Conservation (phyloP, 2,888 invertebrate genomes). For the Pristionchus fissidentatus region DNA sequence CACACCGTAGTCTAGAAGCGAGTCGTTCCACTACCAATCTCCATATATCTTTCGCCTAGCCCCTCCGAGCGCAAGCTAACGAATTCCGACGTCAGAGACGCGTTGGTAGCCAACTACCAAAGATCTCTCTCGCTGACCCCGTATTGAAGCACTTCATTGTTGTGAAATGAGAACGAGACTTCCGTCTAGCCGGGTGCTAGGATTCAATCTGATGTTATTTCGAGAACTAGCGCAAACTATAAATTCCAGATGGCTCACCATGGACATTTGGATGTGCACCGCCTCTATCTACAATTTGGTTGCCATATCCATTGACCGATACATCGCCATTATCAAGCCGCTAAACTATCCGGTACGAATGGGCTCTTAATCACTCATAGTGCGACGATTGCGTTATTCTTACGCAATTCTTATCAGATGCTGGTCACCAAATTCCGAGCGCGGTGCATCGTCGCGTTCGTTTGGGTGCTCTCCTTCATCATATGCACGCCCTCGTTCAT, state of each 20-base stretch:
- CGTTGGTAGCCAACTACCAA: constrained; percentile 10
- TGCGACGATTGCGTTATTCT: neutral
- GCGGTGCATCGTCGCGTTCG: constrained; percentile 79
- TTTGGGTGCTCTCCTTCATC: constrained; percentile 95
- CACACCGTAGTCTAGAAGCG: neutral
- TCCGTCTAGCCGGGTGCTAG: neutral
- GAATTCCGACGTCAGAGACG: constrained; percentile 19
- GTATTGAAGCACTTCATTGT: constrained; percentile 19
- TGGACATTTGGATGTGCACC: constrained; percentile 99
- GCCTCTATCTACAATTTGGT: constrained; percentile 95
- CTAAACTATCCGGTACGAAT: constrained; percentile 87
- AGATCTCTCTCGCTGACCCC: constrained; percentile 2
- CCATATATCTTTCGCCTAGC: constrained; percentile 3
- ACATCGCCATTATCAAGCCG: constrained; percentile 95
- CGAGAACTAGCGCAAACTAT: neutral
- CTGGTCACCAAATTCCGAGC: constrained; percentile 81
- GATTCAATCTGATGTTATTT: neutral
- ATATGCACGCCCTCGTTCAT: constrained; percentile 95
- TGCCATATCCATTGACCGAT: constrained; percentile 90
- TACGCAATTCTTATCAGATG: constrained; percentile 76
- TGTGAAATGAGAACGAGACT: neutral
- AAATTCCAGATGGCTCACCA: constrained; percentile 86
- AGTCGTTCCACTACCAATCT: neutral
- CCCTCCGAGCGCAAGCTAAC: neutral
- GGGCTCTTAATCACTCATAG: neutral